These are phyloP conservation scores for Platalea minor DNA, from an alignment of 2,797 vertebrate genomes.

Conservation along the genomic window DNA sequence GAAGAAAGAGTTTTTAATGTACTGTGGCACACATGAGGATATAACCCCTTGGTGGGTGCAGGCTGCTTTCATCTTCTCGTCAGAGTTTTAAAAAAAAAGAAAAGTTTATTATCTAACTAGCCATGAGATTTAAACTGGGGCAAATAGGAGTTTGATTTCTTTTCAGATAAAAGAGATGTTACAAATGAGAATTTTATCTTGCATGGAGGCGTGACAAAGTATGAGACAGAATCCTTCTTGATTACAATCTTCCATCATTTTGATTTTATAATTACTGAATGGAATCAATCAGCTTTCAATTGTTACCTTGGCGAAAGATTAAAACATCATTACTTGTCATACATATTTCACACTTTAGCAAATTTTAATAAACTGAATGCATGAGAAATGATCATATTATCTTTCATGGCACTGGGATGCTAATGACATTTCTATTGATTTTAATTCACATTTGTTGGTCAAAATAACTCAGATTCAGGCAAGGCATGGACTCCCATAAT, in stretches of 20 bases:
- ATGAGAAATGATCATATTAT: conserved; percentile 78
- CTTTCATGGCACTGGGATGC: conserved; percentile 63
- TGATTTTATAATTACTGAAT: conserved; percentile 82
- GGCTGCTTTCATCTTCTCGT: background rate
- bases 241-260: conserved; percentile 82
- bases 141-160: conserved; percentile 75
- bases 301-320: conserved; percentile 80
- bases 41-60: background rate
- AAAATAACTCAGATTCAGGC: conserved; percentile 71
- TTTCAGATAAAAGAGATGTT: conserved; percentile 73
- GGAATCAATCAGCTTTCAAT: conserved; percentile 82
- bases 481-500: conserved; percentile 65
- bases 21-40: background rate
- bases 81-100: background rate
- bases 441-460: conserved; percentile 73
- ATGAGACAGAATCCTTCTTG: conserved; percentile 73
- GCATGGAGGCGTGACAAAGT: conserved; percentile 70
- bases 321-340: conserved; percentile 78
- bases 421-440: conserved; percentile 81
- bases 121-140: conserved; percentile 59
- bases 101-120: conserved; percentile 29
- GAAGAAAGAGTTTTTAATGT: background rate
- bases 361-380: conserved; percentile 81
- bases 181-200: conserved; percentile 75
- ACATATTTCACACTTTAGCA: conserved; percentile 78